Evolutionary conservation across 2,113 vertebrate species (phyloP), one percentile per base, ranked within the genome.

Genomic region (Alligator sinensis): DNA sequence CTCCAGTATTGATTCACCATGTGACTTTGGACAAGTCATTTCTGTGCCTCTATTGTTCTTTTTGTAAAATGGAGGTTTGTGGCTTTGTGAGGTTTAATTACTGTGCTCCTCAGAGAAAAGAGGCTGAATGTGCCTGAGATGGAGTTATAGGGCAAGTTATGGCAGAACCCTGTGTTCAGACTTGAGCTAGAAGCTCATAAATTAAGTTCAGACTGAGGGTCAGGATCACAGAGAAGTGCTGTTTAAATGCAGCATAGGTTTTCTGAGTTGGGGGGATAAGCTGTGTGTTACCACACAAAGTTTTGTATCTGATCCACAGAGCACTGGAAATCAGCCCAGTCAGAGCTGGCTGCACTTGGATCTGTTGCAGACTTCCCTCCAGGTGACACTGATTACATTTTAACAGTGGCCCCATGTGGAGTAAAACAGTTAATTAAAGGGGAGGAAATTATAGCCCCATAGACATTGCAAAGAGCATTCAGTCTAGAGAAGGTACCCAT

Each of bases 401-500:
- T 47, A n/a, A 30, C 82, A 34, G 18, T 38, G 77, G 79, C 87
- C 68, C 84, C 24, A 13, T 1, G 14, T 77, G 84, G 90, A 15
- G 19, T 61, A 72, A 34, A 34, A 22, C 61, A 25, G 38, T 47
- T 78, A 87, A 94, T 90, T 77, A 70, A 58, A 89, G 57, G 24
- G 77, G 61, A 82, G 86, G 82, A 90, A 81, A 89, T 89, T 54
- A 84, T 11, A 2, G 84, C 47, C 66, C 30, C 82, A 10, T n/a
- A 77, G 84, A 85, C 84, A 89, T 94, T 61, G 86, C 80, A 86
- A 85, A 90, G 82, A 91, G 85, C 81, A 90, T 82, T 94, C 75
- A 47, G 68, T 11, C 2, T 2, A 83, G 88, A 58, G 79, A 75
- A 60, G 91, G 68, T 80, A 21, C 68, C 64, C 22, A 72, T 34